Base-by-base conservation (phyloP, 2,888 invertebrate species). In the Carabus problematicus region DNA sequence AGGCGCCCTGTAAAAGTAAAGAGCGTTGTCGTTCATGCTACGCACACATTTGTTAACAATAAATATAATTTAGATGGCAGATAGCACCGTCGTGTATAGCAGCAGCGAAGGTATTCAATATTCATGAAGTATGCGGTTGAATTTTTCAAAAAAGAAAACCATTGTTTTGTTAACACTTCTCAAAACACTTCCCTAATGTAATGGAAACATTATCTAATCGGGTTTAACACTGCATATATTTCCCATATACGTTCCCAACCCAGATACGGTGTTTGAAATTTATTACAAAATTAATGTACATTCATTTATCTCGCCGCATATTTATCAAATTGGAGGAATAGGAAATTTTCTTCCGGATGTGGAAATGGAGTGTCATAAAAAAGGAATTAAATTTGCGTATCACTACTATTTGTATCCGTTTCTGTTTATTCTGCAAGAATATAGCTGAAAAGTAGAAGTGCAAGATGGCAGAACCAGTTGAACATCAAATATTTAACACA, bases 271-370 rank as follows among this genome's bases (percentile, higher is more conserved):
- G 39, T 43, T 39, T 47, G 14, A 52, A 29, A 40, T 59, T 66
- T 67, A 67, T 67, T 60, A 54, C 67, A 54, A 60, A 67, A 60
- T 67, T 67, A 67, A 67, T 59, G 54, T 14, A 56, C 12, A 29
- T 56, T 29, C 18, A 56, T 39, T 39, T 56, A 56, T 56, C 29
- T 40, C n/a, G 18, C n/a, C 19, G 18, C n/a, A 54, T 54, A 18
- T 54, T 54, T 18, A 9, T 54, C 1, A 39, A 56, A 39, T 29
- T n/a, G 29, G 18, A 29, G 56, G 12, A 54, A 16, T 18, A 54
- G 18, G 12, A 56, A 56, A 56, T 11, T 1, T 45, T 45, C 14
- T 45, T 45, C 2, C 45, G 11, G 45, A 42, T 8, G 8, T 42
- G 42, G 8, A 42, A 42, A 42, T 8, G 42, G 9, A 42, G 8